Conservation (phyloP, 92 coral and sea anemone genomes). For the Pocillopora meandrina region DNA sequence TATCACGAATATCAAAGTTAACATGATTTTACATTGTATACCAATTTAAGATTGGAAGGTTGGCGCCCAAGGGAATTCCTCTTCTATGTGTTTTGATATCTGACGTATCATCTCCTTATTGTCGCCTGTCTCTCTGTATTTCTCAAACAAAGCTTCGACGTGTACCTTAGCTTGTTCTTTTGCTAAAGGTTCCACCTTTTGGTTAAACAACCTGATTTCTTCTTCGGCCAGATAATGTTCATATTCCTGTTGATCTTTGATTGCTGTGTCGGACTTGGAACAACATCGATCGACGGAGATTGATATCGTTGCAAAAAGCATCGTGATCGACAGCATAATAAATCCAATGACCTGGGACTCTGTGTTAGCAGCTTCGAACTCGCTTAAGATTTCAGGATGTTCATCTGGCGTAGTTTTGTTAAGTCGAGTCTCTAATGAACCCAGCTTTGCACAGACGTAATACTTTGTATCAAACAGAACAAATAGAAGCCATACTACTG, state of each 20-base stretch:
- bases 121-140: constrained; percentile 6
- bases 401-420: constrained; percentile 3
- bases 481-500: constrained; percentile 42
- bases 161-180: constrained; percentile 27
- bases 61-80: constrained; percentile 8
- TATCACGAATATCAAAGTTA: not conserved
- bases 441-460: constrained; percentile 47
- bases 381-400: not conserved
- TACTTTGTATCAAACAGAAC: constrained; percentile 45
- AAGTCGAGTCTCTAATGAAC: constrained; percentile 13
- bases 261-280: not conserved
- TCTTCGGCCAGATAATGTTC: constrained; percentile 5
- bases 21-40: not conserved
- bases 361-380: constrained; percentile 5
- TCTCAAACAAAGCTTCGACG: constrained; percentile 32
- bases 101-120: constrained; percentile 6
- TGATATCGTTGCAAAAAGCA: constrained; percentile 9
- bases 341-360: constrained; percentile 34
- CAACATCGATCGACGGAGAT: constrained; percentile 32
- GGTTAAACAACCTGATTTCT: constrained; percentile 30
- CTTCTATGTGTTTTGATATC: constrained; percentile 12
- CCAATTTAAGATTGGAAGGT: not conserved
- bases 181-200: constrained; percentile 23
- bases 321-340: not conserved
- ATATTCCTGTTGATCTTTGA: constrained; percentile 8